phyloP scores from a whole-genome alignment of 2,113 vertebrate species.

The Lepidothrix coronata region DNA sequence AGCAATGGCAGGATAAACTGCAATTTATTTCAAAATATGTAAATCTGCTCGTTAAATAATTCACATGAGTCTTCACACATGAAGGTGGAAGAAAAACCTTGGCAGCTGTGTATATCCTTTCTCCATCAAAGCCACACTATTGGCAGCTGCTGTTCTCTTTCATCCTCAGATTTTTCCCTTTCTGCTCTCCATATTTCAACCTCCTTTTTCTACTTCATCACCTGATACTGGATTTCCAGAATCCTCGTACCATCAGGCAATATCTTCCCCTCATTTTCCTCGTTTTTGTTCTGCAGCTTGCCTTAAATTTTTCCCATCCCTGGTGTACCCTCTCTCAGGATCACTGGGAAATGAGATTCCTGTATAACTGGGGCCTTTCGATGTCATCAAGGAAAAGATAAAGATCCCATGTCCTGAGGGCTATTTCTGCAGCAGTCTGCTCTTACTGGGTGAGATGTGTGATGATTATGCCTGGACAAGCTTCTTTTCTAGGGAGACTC shows the following conservation, averaged over 20 bases:
- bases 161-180: neutral
- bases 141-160: neutral
- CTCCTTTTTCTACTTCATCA: neutral
- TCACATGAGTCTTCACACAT: conserved; percentile 15
- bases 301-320: neutral
- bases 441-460: neutral
- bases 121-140: conserved; percentile 5
- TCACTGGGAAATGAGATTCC: neutral
- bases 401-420: neutral
- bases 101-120: neutral
- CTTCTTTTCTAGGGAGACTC: neutral
- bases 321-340: neutral
- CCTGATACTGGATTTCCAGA: neutral
- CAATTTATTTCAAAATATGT: conserved; percentile 49
- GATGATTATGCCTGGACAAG: neutral
- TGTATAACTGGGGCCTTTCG: neutral
- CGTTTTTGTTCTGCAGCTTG: neutral
- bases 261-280: neutral
- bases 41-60: conserved; percentile 2
- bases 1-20: neutral
- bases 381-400: neutral
- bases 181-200: neutral
- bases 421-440: neutral
- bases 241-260: neutral
- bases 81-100: neutral